A percentile compares a stretch with the other conserved stretches of the same genome.
Conservation (phyloP, 2,113 vertebrate genomes). For the Ictalurus punctatus region DNA sequence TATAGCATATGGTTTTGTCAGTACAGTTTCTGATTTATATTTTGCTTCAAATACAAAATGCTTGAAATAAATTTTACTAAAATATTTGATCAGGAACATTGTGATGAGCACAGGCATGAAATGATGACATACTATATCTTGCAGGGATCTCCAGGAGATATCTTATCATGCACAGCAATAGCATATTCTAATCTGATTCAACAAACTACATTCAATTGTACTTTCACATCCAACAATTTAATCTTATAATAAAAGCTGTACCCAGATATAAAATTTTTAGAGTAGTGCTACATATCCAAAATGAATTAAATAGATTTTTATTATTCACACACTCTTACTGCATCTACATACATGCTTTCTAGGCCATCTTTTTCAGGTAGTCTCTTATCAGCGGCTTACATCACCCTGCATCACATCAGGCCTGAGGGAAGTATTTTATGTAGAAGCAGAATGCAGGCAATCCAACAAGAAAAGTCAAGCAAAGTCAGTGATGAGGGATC, state of each 20-base stretch:
- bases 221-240: not conserved
- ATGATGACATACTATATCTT: not conserved
- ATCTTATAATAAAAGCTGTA: not conserved
- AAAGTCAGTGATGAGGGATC: conserved; percentile 5
- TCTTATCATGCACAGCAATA: not conserved
- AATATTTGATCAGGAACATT: not conserved
- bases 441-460: conserved; percentile 17
- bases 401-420: conserved; percentile 27
- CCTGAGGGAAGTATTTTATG: conserved; percentile 21
- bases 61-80: not conserved
- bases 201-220: not conserved
- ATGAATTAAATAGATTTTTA: not conserved
- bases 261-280: not conserved
- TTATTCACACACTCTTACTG: not conserved
- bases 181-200: not conserved
- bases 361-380: conserved; percentile 11
- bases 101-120: not conserved
- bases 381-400: conserved; percentile 34
- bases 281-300: not conserved
- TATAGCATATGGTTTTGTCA: not conserved
- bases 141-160: not conserved
- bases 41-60: not conserved
- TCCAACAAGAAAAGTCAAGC: not conserved
- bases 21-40: not conserved
- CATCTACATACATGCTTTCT: not conserved